Conservation (phyloP, 2,888 invertebrate species). For the Himalopsyche kuldschensis region DNA sequence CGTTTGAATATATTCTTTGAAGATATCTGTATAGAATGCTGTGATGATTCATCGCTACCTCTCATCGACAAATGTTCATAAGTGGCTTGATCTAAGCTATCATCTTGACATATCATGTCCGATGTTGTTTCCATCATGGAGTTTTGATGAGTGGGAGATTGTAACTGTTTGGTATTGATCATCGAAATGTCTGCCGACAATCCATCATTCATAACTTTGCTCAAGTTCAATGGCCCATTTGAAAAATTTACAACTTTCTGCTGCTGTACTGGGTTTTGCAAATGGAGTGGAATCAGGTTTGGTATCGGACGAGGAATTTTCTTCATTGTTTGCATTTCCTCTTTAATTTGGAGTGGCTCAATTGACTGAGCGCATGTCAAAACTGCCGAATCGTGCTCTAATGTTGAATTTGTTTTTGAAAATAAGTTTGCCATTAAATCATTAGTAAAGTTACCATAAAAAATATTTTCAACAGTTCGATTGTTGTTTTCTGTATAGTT, state of each 20-base stretch:
- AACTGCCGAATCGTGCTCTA: neutral
- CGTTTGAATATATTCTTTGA: conserved; percentile 54
- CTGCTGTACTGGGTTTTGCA: conserved; percentile 53
- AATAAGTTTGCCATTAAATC: neutral
- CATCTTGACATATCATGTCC: conserved; percentile 26
- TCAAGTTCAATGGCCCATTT: conserved; percentile 51
- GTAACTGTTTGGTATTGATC: neutral
- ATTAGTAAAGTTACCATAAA: neutral
- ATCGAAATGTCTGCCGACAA: neutral
- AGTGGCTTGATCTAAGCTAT: conserved; percentile 32
- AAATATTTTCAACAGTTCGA: neutral
- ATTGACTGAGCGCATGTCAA: neutral
- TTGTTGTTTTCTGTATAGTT: conserved; percentile 8
- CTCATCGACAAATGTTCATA: conserved; percentile 25
- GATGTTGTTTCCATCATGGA: neutral
- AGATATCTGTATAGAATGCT: conserved; percentile 38
- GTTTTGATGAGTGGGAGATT: neutral
- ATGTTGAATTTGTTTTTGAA: neutral
- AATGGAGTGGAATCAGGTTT: conserved; percentile 72
- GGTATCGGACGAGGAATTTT: conserved; percentile 68
- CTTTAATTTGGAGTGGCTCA: neutral
- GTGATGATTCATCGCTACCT: conserved; percentile 34
- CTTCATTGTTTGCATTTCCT: conserved; percentile 41
- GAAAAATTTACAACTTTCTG: conserved; percentile 45
- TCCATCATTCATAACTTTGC: neutral